Evolutionary conservation across 2,888 invertebrate species (phyloP), one percentile per base, ranked within the genome.

Genomic region (Agrilus mali): DNA sequence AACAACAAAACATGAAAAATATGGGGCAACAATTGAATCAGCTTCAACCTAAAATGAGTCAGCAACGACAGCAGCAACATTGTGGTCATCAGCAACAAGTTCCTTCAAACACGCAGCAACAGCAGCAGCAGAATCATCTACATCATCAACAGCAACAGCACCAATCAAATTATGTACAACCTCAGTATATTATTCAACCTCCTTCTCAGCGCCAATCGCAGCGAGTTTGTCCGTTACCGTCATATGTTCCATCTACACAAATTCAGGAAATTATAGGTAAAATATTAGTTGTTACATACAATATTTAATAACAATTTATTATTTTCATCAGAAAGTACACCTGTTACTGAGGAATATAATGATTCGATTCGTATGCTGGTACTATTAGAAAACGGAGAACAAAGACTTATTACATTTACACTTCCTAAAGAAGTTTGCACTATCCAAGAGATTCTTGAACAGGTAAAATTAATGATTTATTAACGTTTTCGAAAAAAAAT

Each of bases 351-450:
- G 7, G 64, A 74, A 15, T 77, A 74, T 53, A 69, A 74, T 2
- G 75, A 80, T 55, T 82, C 82, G 12, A 85, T 84, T 7, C 78
- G 83, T 63, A 86, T 86, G 86, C 70, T 86, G 56, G 83, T 86
- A 34, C 77, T 85, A 50, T 67, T 86, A 42, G 77, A 78, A 54
- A 82, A 78, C 49, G 85, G 85, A 12, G 86, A 86, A 65, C 86
- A 86, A 63, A 75, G 86, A 58, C 70, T 86, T 47, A 86, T 86
- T 42, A 86, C 86, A 8, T 86, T 86, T 60, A 86, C 86, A 43
- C 70, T 86, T 53, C 86, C 86, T 7, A 80, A 82, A 56, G 86
- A 86, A 61, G 82, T 82, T 49, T 86, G 86, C 64, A 86, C 86
- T 0, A 80, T 86, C 42, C 82, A 84, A 62, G 86, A 86, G 68